A percentile compares a stretch with the other conserved stretches of the same genome.
These are phyloP conservation scores for Muntiacus muntjak DNA, from an alignment of 2,113 vertebrate genomes.

Conservation along the genomic window DNA sequence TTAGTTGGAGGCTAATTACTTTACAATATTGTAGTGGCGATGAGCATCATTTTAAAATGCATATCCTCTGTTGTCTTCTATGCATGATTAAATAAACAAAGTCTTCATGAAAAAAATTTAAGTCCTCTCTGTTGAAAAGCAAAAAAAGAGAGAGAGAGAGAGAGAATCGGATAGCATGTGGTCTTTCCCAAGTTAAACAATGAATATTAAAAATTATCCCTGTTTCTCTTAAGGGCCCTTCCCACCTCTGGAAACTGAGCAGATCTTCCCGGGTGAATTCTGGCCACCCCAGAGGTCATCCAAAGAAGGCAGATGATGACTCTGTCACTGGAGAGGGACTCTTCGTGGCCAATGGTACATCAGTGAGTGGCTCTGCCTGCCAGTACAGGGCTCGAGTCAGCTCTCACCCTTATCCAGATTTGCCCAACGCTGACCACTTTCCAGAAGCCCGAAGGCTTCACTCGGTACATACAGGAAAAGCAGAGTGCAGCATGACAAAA, in stretches of 20 bases:
- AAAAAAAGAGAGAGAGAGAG: background rate
- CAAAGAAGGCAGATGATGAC: background rate
- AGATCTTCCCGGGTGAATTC: background rate
- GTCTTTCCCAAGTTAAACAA: background rate
- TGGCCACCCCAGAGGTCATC: background rate
- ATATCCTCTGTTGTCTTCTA: background rate
- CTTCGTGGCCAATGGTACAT: background rate
- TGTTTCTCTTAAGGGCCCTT: background rate
- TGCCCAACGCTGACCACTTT: background rate
- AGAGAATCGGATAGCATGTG: background rate
- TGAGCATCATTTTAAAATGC: background rate
- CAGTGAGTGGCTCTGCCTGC: background rate
- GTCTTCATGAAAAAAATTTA: background rate
- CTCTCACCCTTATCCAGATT: background rate
- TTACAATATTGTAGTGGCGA: background rate
- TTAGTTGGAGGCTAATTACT: too few species aligned
- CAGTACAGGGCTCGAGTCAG: background rate
- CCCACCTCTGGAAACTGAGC: background rate
- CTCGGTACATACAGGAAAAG: background rate
- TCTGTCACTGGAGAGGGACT: background rate
- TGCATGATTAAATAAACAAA: conserved; percentile 15
- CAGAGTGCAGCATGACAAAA: background rate
- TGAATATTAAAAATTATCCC: background rate
- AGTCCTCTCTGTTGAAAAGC: background rate
- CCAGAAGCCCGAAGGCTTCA: background rate